Percentiles rank a stretch among this genome's conserved stretches.
phyloP scores from a whole-genome alignment of 1,140 invertebrate species.

The Brachystomella parvula region DNA sequence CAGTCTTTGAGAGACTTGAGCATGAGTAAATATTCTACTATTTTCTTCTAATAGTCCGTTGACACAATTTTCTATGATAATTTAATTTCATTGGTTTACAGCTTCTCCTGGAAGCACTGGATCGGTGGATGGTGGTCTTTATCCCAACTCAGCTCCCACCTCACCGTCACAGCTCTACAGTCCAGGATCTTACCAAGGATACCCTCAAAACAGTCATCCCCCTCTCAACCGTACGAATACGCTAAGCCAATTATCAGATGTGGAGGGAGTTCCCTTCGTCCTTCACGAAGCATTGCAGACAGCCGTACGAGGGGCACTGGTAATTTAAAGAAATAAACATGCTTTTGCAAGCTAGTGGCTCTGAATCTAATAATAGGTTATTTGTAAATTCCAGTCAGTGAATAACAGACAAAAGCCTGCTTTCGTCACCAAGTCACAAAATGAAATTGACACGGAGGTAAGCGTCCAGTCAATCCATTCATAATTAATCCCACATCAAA shows the following conservation, averaged over 20 bases:
- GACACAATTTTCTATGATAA: neutral
- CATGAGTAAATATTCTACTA: conserved; percentile 11
- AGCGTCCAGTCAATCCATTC: neutral
- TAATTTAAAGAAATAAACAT: neutral
- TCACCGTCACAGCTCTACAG: neutral
- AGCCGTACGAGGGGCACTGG: neutral
- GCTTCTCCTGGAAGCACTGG: conserved; percentile 11
- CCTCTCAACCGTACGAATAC: conserved; percentile 19
- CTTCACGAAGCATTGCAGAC: conserved; percentile 27
- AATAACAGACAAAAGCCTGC: neutral
- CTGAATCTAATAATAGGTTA: neutral
- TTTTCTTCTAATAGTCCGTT: too few relatives aligned
- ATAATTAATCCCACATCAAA: neutral
- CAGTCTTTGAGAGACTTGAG: conserved; percentile 25
- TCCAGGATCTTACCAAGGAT: neutral
- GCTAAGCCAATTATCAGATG: conserved; percentile 17
- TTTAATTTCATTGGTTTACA: conserved; percentile 6
- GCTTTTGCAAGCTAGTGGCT: neutral
- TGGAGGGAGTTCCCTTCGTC: conserved; percentile 33
- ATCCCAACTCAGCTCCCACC: conserved; percentile 6
- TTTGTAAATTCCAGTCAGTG: neutral
- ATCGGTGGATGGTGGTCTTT: neutral
- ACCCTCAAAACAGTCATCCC: conserved; percentile 1
- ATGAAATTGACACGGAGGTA: conserved; percentile 32
- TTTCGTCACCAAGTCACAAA: conserved; percentile 22